Evolutionary conservation across 2,113 vertebrate genomes (phyloP).

Genomic region (Archocentrus centrarchus): DNA sequence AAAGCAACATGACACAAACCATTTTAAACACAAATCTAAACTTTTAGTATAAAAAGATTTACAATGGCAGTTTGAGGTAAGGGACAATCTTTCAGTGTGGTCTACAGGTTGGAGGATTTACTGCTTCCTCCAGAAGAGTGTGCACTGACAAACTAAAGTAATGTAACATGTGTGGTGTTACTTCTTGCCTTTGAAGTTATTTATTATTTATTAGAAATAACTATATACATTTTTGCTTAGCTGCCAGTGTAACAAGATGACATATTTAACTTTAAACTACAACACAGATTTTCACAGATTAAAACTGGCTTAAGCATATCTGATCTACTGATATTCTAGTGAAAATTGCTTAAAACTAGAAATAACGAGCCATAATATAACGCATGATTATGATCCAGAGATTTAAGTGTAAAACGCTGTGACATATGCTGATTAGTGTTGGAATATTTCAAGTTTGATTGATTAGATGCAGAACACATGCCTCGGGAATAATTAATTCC

Average conservation of each 20-base stretch:
- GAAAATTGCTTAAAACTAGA: neutral
- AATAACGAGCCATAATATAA: neutral
- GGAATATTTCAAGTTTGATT: slow-evolving; percentile 41
- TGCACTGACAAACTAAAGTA: neutral
- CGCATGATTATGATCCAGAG: neutral
- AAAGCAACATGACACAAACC: neutral
- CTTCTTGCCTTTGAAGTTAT: neutral
- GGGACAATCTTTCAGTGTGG: neutral
- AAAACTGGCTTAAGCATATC: neutral
- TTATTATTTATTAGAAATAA: neutral
- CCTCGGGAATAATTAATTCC: slow-evolving; percentile 14
- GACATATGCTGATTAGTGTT: slow-evolving; percentile 20
- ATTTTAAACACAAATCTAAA: neutral
- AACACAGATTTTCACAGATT: neutral
- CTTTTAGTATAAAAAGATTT: neutral
- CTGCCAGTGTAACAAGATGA: neutral
- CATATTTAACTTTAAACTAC: neutral
- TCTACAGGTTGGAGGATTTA: neutral
- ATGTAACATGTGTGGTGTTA: neutral
- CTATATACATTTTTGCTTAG: neutral
- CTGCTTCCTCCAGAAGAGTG: neutral
- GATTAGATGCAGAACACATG: slow-evolving; percentile 22
- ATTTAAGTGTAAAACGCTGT: neutral
- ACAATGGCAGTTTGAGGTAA: neutral
- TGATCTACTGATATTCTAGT: neutral